Evolutionary conservation across 2,888 invertebrate species (phyloP).

Genomic region (Molanna angustata): DNA sequence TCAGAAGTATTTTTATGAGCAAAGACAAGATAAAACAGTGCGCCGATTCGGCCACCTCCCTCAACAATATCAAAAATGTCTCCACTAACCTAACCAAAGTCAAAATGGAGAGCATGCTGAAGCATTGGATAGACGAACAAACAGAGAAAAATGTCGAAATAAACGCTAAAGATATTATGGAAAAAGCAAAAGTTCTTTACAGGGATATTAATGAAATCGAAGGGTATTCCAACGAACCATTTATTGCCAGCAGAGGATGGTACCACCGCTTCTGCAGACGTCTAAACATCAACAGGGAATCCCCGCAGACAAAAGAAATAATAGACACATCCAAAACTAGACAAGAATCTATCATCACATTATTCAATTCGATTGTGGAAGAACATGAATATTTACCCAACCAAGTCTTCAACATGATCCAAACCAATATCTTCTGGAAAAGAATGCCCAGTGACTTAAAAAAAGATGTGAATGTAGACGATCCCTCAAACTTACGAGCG

Average conservation of each 20-base stretch:
- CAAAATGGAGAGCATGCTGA: slow-evolving; percentile 12
- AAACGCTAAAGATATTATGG: slow-evolving; percentile 4
- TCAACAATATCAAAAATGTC: neutral
- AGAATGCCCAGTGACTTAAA: slow-evolving; percentile 28
- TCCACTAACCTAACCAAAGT: slow-evolving; percentile 6
- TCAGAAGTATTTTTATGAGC: slow-evolving; percentile 2
- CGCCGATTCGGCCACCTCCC: neutral
- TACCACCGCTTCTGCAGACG: slow-evolving; percentile 31
- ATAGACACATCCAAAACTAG: neutral
- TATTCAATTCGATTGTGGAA: slow-evolving; percentile 26
- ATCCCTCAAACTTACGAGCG: slow-evolving; percentile 33
- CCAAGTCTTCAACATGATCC: slow-evolving; percentile 25
- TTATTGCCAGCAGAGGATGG: slow-evolving; percentile 29
- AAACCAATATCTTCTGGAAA: slow-evolving; percentile 32
- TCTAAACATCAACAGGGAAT: slow-evolving; percentile 1
- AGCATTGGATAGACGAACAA: slow-evolving; percentile 10
- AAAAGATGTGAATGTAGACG: slow-evolving; percentile 24
- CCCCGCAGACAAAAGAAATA: neutral
- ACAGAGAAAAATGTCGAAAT: neutral
- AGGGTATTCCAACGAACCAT: slow-evolving; percentile 1
- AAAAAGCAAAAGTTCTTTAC: slow-evolving; percentile 13
- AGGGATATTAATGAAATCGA: slow-evolving; percentile 6
- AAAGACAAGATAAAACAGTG: slow-evolving; percentile 7
- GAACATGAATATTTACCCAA: slow-evolving; percentile 23
- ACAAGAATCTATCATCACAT: slow-evolving; percentile 20